These are phyloP conservation scores for Lordiphosa stackelbergi DNA, from an alignment of 1,140 invertebrate species.

Conservation along the genomic window DNA sequence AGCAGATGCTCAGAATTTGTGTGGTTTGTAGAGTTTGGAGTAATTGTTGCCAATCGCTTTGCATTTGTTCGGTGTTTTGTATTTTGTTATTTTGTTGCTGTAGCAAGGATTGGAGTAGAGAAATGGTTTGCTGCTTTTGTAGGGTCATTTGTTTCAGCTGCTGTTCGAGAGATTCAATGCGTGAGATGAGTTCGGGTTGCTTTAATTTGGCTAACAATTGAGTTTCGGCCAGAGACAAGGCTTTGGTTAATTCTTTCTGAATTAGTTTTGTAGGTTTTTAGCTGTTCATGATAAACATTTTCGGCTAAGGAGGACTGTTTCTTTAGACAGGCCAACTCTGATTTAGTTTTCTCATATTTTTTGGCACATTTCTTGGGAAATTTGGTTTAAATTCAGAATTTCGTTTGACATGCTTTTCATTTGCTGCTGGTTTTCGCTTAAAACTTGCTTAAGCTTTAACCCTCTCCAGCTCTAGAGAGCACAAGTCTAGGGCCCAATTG, in stretches of 20 bases:
- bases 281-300: conserved; percentile 20
- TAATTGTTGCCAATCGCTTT: conserved; percentile 59
- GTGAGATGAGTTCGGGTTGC: conserved; percentile 32
- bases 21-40: conserved; percentile 43
- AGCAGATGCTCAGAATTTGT: conserved; percentile 53
- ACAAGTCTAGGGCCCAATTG: conserved; percentile 28
- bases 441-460: conserved; percentile 17
- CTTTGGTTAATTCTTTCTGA: conserved; percentile 25
- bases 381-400: conserved; percentile 24
- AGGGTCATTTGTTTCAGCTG: conserved; percentile 36
- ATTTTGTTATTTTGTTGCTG: conserved; percentile 66
- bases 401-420: conserved; percentile 39
- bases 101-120: conserved; percentile 42
- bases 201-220: conserved; percentile 22
- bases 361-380: conserved; percentile 38
- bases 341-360: conserved; percentile 41
- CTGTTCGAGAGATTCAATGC: conserved; percentile 48
- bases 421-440: conserved; percentile 15
- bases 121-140: conserved; percentile 53
- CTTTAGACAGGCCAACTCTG: conserved; percentile 23
- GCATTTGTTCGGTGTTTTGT: conserved; percentile 54
- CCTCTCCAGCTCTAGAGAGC: conserved; percentile 32
- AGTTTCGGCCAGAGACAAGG: conserved; percentile 21
- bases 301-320: conserved; percentile 34
- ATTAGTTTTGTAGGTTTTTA: conserved; percentile 31